A percentile compares a stretch with the other conserved stretches of the same genome.
Evolutionary conservation across 2,797 vertebrate genomes (phyloP).

Genomic region (Onychomys torridus): DNA sequence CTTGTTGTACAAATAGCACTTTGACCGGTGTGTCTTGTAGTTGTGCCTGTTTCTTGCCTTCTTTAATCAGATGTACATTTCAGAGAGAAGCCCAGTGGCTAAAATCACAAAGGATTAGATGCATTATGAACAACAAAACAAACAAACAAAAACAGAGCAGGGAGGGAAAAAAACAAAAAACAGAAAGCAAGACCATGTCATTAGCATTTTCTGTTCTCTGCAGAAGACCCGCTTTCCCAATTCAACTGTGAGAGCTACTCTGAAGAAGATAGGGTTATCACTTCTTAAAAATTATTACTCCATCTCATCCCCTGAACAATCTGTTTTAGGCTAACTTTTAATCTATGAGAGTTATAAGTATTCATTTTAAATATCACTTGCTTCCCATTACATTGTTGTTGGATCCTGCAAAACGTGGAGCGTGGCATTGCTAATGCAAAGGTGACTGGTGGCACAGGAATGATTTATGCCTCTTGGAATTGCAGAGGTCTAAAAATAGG

Average conservation of each 20-base stretch:
- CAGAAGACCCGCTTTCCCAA: conserved; percentile 74
- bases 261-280: conserved; percentile 82
- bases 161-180: not conserved
- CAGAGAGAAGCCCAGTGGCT: conserved; percentile 45
- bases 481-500: conserved; percentile 82
- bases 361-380: conserved; percentile 86
- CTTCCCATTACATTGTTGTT: conserved; percentile 83
- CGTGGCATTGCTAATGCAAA: conserved; percentile 76
- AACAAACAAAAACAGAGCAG: not conserved
- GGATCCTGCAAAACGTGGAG: conserved; percentile 76
- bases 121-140: conserved; percentile 46
- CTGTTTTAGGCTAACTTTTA: conserved; percentile 84
- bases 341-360: conserved; percentile 82
- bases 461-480: conserved; percentile 82
- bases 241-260: conserved; percentile 79
- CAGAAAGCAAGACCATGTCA: conserved; percentile 74
- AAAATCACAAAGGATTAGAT: conserved; percentile 66
- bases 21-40: not conserved
- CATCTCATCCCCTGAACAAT: conserved; percentile 79
- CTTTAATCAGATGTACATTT: conserved; percentile 66
- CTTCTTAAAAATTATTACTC: conserved; percentile 84
- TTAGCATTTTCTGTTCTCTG: conserved; percentile 71
- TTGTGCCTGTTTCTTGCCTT: conserved; percentile 16
- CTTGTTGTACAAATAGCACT: conserved; percentile 29
- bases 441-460: conserved; percentile 78